Conservation (phyloP, 2,113 vertebrate species). For the Ammospiza caudacuta region DNA sequence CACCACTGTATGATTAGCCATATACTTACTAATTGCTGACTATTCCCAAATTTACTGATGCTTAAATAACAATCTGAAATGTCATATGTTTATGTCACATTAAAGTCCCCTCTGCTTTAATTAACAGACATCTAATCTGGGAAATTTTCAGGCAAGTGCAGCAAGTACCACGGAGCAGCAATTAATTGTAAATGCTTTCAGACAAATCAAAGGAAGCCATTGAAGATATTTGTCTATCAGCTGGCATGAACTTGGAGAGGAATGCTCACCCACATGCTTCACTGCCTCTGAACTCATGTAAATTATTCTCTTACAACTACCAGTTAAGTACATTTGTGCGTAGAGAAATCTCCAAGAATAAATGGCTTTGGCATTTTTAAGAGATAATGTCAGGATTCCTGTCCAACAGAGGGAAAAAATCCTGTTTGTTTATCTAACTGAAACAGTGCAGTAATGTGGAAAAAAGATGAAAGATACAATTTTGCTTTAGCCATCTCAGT, state of each 20-base stretch:
- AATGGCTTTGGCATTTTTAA: conserved; percentile 12
- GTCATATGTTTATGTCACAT: not conserved
- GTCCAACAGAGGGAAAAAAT: not conserved
- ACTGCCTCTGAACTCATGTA: not conserved
- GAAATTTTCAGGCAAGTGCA: conserved; percentile 1
- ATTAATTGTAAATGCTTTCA: conserved; percentile 18
- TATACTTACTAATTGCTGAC: not conserved
- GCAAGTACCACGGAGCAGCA: not conserved
- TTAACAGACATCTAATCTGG: not conserved
- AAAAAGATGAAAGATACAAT: not conserved
- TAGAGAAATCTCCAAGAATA: not conserved
- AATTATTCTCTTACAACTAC: not conserved
- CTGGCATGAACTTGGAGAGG: not conserved
- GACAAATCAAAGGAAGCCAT: not conserved
- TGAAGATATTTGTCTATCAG: conserved; percentile 11
- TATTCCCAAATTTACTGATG: not conserved
- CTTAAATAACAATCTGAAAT: not conserved
- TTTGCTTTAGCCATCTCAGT: not conserved
- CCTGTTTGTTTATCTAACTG: not conserved
- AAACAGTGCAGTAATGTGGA: not conserved
- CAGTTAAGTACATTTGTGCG: not conserved
- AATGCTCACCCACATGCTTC: not conserved
- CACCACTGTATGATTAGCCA: not conserved
- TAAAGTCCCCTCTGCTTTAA: not conserved
- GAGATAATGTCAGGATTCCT: not conserved